Evolutionary conservation across 2,113 vertebrate genomes (phyloP), one percentile per base, ranked within the genome.

Genomic region (Bambusicola thoracicus): DNA sequence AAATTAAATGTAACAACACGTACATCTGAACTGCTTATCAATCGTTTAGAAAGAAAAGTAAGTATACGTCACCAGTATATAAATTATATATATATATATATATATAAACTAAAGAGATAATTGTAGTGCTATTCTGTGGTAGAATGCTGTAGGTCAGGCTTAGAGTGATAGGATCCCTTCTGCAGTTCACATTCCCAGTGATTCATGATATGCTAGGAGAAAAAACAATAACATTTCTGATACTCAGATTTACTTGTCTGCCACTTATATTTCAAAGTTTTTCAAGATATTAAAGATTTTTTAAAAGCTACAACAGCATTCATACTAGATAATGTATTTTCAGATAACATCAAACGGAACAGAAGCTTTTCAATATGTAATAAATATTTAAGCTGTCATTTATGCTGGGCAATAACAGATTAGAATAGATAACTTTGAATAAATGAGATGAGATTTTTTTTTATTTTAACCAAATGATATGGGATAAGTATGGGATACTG

Each of bases 1-100:
- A 99, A 99, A 95, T 95, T 99, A 91, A 99, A 99, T 95, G 98
- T 99, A 79, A 99, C 99, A 65, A 99, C 98, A 86, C 81, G 93
- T 65, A 91, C 97, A 55, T 96, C 97, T 93, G 97, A 98, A 95
- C 97, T 99, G 80, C 98, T 99, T 87, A 98, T 99, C 89, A 98
- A 98, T 91, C 98, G 99, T 29, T 96, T 99, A 72, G 98, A 98
- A 94, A 98, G 99, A 90, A 98, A 98, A 98, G 99, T 99, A 91
- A 97, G 97, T 94, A 83, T 13, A 40, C 67, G 74, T 44, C 41
- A 59, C 29, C 17, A 51, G 15, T 61, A 40, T 65, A 27, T 21
- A 81, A 17, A n/a, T n/a, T 61, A 40, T 65, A 27, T 21, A 81
- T n/a, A 32, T 25, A 59, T n/a, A 17, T 61, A 40, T 65, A 27